A percentile compares a stretch with the other conserved stretches of the same genome.
Conservation (phyloP, 53 echinoderm and acorn worm species). For the Astropecten irregularis region DNA sequence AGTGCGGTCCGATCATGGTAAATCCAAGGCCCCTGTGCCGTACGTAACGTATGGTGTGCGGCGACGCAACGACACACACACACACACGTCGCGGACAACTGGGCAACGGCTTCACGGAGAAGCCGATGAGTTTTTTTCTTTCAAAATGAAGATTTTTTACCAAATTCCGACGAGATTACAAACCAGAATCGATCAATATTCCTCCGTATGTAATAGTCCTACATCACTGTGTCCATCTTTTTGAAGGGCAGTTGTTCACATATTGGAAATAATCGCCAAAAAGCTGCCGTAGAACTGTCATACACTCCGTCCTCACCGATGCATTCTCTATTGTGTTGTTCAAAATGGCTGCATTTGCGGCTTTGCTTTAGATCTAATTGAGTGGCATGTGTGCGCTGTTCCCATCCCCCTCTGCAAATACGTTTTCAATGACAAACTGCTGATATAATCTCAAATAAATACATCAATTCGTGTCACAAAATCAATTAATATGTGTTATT, state of each 20-base stretch:
- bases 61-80: not conserved
- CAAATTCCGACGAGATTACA: constrained; percentile 14
- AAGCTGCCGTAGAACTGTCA: not conserved
- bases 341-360: constrained; percentile 57
- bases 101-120: too few species aligned
- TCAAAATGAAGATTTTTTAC: constrained; percentile 24
- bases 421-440: too few species aligned
- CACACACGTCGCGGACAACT: constrained; percentile 35
- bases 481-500: too few species aligned
- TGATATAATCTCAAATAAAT: too few species aligned
- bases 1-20: not conserved
- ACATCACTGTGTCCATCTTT: constrained; percentile 28
- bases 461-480: too few species aligned
- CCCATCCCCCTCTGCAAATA: not conserved
- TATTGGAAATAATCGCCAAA: constrained; percentile 25
- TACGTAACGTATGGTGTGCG: not conserved
- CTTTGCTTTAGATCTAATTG: constrained; percentile 26
- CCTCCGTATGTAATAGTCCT: not conserved
- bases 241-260: constrained; percentile 1
- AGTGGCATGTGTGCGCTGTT: constrained; percentile 22
- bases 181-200: constrained; percentile 4
- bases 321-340: constrained; percentile 49
- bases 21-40: not conserved
- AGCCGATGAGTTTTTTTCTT: not conserved
- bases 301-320: not conserved